phyloP scores from a whole-genome alignment of 92 coral and sea anemone species.

The Siderastrea radians region DNA sequence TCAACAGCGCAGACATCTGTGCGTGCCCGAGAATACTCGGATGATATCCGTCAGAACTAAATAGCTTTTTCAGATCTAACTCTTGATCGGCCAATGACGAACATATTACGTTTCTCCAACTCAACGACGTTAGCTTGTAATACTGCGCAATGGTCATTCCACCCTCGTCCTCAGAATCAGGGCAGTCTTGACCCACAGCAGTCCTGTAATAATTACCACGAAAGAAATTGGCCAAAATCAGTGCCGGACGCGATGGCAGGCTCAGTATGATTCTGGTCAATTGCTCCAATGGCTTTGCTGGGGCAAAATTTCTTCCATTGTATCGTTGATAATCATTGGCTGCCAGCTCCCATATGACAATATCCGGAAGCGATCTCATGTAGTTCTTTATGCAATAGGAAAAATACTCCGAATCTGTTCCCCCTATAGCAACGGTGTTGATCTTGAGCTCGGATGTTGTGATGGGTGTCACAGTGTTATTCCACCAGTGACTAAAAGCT shows the following conservation, averaged over 20 bases:
- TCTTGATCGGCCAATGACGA: constrained; percentile 47
- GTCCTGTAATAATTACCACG: constrained; percentile 92
- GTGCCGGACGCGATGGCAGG: constrained; percentile 93
- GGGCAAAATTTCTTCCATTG: constrained; percentile 80
- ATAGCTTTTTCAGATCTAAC: constrained; percentile 66
- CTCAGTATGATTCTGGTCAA: constrained; percentile 87
- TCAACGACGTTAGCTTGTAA: constrained; percentile 90
- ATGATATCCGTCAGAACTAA: constrained; percentile 96
- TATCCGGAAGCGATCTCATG: constrained; percentile 81
- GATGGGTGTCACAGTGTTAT: constrained; percentile 77
- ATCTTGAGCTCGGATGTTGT: constrained; percentile 81
- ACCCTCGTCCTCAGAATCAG: constrained; percentile 97
- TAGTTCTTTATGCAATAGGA: constrained; percentile 95
- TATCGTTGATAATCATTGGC: constrained; percentile 96
- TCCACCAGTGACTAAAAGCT: constrained; percentile 95
- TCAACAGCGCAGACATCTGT: constrained; percentile 89
- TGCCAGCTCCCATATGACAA: constrained; percentile 97
- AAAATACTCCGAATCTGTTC: constrained; percentile 97
- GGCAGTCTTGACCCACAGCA: constrained; percentile 83
- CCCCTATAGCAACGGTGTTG: constrained; percentile 91
- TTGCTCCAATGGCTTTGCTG: constrained; percentile 93
- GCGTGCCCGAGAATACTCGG: constrained; percentile 98
- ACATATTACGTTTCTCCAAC: constrained; percentile 97
- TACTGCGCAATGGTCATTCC: constrained; percentile 85
- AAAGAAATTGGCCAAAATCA: constrained; percentile 91